phyloP scores from a whole-genome alignment of 2,797 vertebrate species.

The Catharus ustulatus region DNA sequence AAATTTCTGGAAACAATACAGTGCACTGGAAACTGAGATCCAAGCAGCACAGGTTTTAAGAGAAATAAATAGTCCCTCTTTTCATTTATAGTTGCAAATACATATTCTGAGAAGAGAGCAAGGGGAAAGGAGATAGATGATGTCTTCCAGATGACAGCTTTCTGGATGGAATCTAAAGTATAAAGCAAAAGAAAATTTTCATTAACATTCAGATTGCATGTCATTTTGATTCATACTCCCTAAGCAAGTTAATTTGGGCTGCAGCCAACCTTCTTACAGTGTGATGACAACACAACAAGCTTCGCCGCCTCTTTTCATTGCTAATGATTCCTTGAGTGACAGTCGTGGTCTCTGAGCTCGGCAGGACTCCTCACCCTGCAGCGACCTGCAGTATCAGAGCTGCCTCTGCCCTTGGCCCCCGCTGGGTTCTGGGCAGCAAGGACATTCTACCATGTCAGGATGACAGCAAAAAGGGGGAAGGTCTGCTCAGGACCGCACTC shows the following conservation, averaged over 20 bases:
- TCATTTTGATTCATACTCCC: slow-evolving; percentile 82
- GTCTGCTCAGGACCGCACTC: neutral
- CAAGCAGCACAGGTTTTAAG: neutral
- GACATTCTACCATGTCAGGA: neutral
- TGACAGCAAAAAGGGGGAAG: neutral
- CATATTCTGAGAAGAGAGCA: neutral
- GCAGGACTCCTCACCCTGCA: slow-evolving; percentile 59
- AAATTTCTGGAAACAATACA: neutral
- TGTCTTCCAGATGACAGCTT: slow-evolving; percentile 75
- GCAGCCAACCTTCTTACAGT: slow-evolving; percentile 75
- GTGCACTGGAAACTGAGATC: neutral
- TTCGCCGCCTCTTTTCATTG: slow-evolving; percentile 67
- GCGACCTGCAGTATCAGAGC: slow-evolving; percentile 31
- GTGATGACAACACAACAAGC: slow-evolving; percentile 77
- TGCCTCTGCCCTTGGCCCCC: slow-evolving; percentile 38
- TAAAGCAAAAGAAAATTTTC: slow-evolving; percentile 71
- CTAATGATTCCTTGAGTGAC: slow-evolving; percentile 84
- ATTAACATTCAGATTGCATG: slow-evolving; percentile 82
- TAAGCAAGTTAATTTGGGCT: slow-evolving; percentile 81
- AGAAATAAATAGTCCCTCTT: neutral
- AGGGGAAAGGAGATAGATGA: slow-evolving; percentile 19
- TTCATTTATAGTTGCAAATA: slow-evolving; percentile 34
- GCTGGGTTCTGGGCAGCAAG: slow-evolving; percentile 41
- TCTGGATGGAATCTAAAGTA: slow-evolving; percentile 64
- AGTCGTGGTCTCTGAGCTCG: slow-evolving; percentile 73